Evolutionary conservation across 2,113 vertebrate genomes (phyloP), one percentile per base, ranked within the genome.

Genomic region (Turnix velox): DNA sequence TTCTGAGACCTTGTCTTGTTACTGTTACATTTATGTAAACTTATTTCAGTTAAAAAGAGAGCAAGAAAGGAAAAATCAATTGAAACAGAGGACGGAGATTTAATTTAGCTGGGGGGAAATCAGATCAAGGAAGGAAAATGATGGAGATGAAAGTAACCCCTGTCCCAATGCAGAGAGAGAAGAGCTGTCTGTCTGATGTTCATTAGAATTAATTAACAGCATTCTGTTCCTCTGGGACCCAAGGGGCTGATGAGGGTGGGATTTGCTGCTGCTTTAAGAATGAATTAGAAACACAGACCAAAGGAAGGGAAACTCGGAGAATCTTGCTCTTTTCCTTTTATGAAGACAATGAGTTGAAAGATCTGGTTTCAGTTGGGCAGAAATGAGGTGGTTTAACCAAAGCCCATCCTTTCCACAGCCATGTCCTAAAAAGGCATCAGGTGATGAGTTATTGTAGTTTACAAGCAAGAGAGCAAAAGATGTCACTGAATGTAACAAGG

Each of bases 181-280:
- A 10, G 30, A 78, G 61, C 87, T 84, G 49, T 14, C 42, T 79
- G 54, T 11, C 93, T 94, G 71, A 73, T 86, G 46, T 90, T 95
- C 87, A 93, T 97, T 93, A 96, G 90, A 95, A 92, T 94, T 96
- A 97, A 96, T 95, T 96, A 97, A 90, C 59, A 84, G 30, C 2
- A 9, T 79, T 92, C 76, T 69, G 46, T 35, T 95, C 71, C 46
- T 79, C 46, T 73, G 88, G 59, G 79, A 75, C 61, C 39, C 2
- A 6, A 31, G 22, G 42, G 66, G 40, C n/a, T 83, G 69, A 57
- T 71, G 18, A 73, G 65, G 84, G 69, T 95, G 86, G 89, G 84
- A 68, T 87, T 82, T 83, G 18, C 30, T 83, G 59, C 67, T 83
- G 51, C 6, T 91, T 74, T 85, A 87, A 84, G 74, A 84, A n/a